Base-by-base conservation (phyloP, 2,888 invertebrate genomes). In the Nomada ruficornis region DNA sequence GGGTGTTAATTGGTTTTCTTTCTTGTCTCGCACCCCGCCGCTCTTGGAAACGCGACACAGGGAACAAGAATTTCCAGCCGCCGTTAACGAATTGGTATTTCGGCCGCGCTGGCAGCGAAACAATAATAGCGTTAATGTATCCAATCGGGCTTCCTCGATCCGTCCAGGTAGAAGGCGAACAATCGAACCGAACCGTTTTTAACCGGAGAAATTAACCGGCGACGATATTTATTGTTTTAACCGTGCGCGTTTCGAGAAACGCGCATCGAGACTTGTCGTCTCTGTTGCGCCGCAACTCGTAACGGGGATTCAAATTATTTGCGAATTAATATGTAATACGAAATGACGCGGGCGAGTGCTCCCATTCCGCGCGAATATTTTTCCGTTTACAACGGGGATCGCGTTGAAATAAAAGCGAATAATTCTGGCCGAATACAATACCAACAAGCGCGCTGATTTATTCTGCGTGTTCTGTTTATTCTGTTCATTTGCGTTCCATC, bases 261-360 rank as follows among this genome's bases (percentile, higher is more conserved):
- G 47, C 15, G 52, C 18, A n/a, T 54, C n/a, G 54, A 36, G 42
- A 55, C 52, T 7, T 7, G 36, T 26, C 20, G 26, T 20, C 18
- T 15, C 50, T 13, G 13, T 18, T 4, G 50, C 5, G 29, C 15
- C 26, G 57, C 42, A 15, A 18, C 13, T 7, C n/a, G 1, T 15
- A 23, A 20, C n/a, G 13, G 15, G 2, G 26, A 65, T 29, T 50
- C 55, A 71, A 67, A 71, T 80, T 57, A 79, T 20, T 71, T 23
- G 20, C 18, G 55, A 68, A 80, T 79, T 79, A 79, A 79, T 67
- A 57, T 79, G 79, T 72, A 79, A 80, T 52, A 26, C 20, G 47
- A 47, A 36, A 15, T 55, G 52, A 68, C 62, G 67, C 50, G 44
- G 15, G 15, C 36, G 47, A 50, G 44, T n/a, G 62, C 10, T 44